Evolutionary conservation across 2,888 invertebrate species (phyloP).

Genomic region (Belgica antarctica): DNA sequence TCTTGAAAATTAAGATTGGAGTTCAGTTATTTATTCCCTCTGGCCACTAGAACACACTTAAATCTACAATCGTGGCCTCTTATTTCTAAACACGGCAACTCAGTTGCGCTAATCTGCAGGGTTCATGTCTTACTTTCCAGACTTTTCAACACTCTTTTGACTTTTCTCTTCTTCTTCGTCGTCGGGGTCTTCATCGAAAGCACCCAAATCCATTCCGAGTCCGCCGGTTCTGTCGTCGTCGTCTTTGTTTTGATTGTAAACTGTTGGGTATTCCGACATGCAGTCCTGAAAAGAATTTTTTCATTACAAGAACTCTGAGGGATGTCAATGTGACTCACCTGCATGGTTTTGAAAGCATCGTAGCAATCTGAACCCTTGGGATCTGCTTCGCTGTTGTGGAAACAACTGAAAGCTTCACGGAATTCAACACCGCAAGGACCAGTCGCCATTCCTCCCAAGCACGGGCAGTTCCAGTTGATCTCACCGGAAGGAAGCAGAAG

Average conservation of each 20-base stretch:
- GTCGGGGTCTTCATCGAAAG: too few species aligned
- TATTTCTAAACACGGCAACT: too few species aligned
- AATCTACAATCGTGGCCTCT: too few species aligned
- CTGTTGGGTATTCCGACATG: constrained; percentile 80
- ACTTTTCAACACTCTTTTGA: too few species aligned
- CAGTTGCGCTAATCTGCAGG: too few species aligned
- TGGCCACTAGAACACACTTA: too few species aligned
- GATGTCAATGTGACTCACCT: too few species aligned
- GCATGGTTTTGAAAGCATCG: constrained; percentile 86
- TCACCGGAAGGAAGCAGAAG: constrained; percentile 79
- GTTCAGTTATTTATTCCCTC: too few species aligned
- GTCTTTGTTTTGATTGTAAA: constrained; percentile 74
- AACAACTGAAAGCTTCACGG: constrained; percentile 91
- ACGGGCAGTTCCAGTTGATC: constrained; percentile 97
- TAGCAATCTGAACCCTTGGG: constrained; percentile 93
- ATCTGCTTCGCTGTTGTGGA: constrained; percentile 84
- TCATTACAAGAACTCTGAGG: too few species aligned
- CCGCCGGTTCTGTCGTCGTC: constrained; percentile 57
- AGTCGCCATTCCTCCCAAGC: constrained; percentile 95
- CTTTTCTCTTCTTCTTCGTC: constrained; percentile 39
- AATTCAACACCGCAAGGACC: constrained; percentile 94
- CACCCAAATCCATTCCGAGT: constrained; percentile 45
- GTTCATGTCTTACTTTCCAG: constrained; percentile 5
- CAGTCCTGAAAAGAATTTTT: constrained; percentile 61
- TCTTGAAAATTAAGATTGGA: too few species aligned